Conservation (phyloP, 2,797 vertebrate genomes). For the Brachyalestes nurse region DNA sequence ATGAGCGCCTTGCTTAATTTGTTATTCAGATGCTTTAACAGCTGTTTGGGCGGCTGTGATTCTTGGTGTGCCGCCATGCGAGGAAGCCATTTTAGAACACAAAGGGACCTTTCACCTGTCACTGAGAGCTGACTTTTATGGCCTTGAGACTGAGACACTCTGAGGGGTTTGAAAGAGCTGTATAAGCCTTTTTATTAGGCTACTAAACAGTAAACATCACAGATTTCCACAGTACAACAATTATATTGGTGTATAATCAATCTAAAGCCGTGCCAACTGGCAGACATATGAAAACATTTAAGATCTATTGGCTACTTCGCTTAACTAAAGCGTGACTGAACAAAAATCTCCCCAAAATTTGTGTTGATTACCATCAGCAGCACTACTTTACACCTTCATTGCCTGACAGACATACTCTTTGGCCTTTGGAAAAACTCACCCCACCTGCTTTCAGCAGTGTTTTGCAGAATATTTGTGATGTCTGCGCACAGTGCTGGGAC, state of each 20-base stretch:
- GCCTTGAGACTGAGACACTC: conserved; percentile 38
- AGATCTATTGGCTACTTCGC: neutral
- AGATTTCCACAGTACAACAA: conserved; percentile 21
- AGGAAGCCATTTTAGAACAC: conserved; percentile 52
- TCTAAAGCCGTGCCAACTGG: conserved; percentile 15
- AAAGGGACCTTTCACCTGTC: conserved; percentile 60
- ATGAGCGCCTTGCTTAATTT: conserved; percentile 48
- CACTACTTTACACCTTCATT: neutral
- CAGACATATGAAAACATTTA: conserved; percentile 16
- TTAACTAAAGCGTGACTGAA: neutral
- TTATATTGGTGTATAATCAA: conserved; percentile 9
- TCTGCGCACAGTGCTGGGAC: neutral
- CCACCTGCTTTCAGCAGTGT: neutral
- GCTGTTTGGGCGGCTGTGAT: conserved; percentile 56
- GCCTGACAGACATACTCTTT: neutral
- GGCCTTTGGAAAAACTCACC: neutral
- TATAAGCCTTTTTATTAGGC: conserved; percentile 40
- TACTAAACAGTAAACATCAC: conserved; percentile 46
- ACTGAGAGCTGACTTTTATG: conserved; percentile 45
- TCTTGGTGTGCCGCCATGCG: conserved; percentile 55
- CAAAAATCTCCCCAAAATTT: neutral
- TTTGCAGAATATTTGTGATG: no score
- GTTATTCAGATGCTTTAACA: conserved; percentile 61
- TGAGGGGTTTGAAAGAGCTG: conserved; percentile 35
- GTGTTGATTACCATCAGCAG: neutral